Evolutionary conservation across 2,888 invertebrate species (phyloP).

Genomic region (Carabus problematicus): DNA sequence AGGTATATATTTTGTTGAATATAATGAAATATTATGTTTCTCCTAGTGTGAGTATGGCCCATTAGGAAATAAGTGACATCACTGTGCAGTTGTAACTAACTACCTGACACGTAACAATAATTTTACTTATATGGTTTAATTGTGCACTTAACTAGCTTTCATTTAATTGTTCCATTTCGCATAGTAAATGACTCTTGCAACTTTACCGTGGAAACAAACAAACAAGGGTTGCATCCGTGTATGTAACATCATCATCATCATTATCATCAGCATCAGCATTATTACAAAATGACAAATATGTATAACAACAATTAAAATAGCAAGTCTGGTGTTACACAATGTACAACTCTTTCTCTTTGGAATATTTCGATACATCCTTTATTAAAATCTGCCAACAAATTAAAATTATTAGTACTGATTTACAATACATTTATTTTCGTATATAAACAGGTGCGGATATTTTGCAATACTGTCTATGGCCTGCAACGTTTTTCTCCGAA

Average conservation of each 20-base stretch:
- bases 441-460: no score
- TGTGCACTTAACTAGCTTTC: constrained; percentile 32
- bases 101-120: constrained; percentile 25
- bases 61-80: constrained; percentile 4
- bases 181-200: constrained; percentile 14
- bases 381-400: no score
- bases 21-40: no score
- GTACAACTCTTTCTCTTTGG: no score
- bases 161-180: constrained; percentile 36
- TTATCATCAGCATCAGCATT: background rate
- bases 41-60: no score
- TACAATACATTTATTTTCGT: no score
- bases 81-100: constrained; percentile 26
- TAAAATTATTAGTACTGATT: no score
- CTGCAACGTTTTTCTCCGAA: no score
- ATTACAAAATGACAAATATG: background rate
- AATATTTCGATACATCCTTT: no score
- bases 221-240: background rate
- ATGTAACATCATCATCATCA: background rate
- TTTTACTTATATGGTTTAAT: constrained; percentile 35
- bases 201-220: constrained; percentile 3
- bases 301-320: background rate
- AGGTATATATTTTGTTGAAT: no score
- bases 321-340: no score
- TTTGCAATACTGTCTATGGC: no score